A percentile compares a stretch with the other conserved stretches of the same genome.
Conservation (phyloP, 2,797 vertebrate genomes). For the Otolemur crassicaudatus region DNA sequence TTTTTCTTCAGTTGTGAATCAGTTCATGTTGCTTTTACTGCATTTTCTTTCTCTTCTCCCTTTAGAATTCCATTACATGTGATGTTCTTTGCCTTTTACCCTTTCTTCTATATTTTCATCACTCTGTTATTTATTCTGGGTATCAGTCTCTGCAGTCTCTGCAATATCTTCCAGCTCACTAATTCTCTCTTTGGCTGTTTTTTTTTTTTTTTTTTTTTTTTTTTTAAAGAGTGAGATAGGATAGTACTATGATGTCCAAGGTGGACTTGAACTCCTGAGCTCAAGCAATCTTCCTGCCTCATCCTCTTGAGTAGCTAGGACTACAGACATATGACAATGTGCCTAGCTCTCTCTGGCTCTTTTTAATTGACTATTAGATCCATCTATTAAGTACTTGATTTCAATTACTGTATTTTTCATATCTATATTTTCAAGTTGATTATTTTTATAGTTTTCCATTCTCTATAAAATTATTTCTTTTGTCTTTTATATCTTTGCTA, state of each 20-base stretch:
- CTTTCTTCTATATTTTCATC: background rate
- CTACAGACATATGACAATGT: background rate
- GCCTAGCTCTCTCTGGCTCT: background rate
- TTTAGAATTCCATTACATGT: conserved; percentile 7
- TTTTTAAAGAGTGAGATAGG: background rate
- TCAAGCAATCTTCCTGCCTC: background rate
- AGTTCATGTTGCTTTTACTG: background rate
- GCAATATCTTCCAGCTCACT: conserved; percentile 32
- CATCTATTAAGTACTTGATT: background rate
- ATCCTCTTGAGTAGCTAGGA: background rate
- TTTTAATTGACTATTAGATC: background rate
- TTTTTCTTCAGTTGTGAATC: background rate
- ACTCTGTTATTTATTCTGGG: background rate
- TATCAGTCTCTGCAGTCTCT: conserved; percentile 41
- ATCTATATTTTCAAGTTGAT: conserved; percentile 16
- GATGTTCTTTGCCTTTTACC: background rate
- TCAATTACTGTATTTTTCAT: conserved; percentile 31
- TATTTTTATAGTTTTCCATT: conserved; percentile 39
- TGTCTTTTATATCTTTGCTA: background rate
- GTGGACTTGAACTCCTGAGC: background rate
- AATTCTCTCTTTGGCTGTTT: background rate
- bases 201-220: background rate
- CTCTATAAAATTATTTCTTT: conserved; percentile 38
- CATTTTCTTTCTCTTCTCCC: background rate
- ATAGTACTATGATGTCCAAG: background rate